Evolutionary conservation across 2,113 vertebrate species (phyloP), one percentile per base, ranked within the genome.

Genomic region (Chloropsis cyanopogon): DNA sequence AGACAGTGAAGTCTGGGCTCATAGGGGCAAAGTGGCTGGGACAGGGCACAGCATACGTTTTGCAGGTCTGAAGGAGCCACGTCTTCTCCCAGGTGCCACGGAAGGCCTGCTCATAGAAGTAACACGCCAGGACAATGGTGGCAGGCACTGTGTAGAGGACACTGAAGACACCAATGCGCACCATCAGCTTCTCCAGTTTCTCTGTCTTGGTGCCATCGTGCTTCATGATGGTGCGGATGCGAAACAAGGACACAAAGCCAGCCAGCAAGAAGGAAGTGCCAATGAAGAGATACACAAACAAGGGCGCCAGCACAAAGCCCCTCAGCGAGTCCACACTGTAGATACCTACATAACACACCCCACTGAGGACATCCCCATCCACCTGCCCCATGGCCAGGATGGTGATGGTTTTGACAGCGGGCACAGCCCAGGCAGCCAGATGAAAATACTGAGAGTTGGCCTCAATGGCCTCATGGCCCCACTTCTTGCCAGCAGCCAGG

Each of bases 211-310:
- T 99, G 86, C 99, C 99, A 23, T 99, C 99, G 4, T 99, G 99
- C 90, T 99, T 99, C 99, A 99, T 99, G 97, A 99, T 99, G 94
- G 99, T 99, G 91, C 99, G 97, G 96, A 99, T 99, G 56, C 99
- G 98, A 95, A 99, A 99, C 53, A 99, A 98, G 2, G 99, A 99
- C 56, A 99, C 98, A 0, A 99, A 99, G 86, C 99, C 99, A 3
- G 98, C 98, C 94, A 99, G 98, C 42, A 99, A 96, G 97, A 99
- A 99, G 73, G 98, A 99, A 13, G 98, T 98, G 56, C 99, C 99
- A 7, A 99, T 98, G 97, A 99, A 98, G 86, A 99, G 98, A 97
- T 99, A 99, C 82, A 99, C 97, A 31, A 98, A 98, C 50, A 99
- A 97, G 2, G 99, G 99, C 0, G 98, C 99, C 92, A 99, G 96